Percentiles rank a stretch among this genome's conserved stretches.
Conservation (phyloP, 2,888 invertebrate genomes). For the Schizaphis graminum region DNA sequence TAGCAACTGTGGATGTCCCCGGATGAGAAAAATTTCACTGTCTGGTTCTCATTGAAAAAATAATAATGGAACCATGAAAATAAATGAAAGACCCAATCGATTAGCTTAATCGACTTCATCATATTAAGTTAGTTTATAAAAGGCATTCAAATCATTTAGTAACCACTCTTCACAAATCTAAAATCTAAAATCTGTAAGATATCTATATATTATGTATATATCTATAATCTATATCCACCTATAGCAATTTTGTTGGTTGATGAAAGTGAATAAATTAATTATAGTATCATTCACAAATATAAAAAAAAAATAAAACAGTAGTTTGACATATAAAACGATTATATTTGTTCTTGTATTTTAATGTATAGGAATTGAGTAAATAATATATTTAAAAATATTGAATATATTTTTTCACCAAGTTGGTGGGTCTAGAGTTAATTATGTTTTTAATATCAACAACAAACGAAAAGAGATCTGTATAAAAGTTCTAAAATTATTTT, state of each 20-base stretch:
- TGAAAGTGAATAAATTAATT: neutral
- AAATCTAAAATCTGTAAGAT: neutral
- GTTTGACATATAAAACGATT: neutral
- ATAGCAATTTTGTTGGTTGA: neutral
- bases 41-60: slow-evolving; percentile 61
- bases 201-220: neutral
- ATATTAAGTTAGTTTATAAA: neutral
- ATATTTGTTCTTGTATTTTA: neutral
- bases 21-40: slow-evolving; percentile 61
- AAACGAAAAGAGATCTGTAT: neutral
- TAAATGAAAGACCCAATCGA: neutral
- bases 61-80: neutral
- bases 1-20: slow-evolving; percentile 38
- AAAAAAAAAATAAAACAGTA: neutral
- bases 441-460: neutral
- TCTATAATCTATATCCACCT: too few species aligned
- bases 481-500: neutral
- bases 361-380: neutral
- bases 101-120: slow-evolving; percentile 15
- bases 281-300: neutral
- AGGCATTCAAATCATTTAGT: neutral
- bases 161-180: neutral
- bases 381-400: neutral
- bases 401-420: neutral
- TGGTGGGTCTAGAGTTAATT: neutral